These are phyloP conservation scores for Octonoba sinensis DNA, from an alignment of 2,888 invertebrate species.

Conservation along the genomic window DNA sequence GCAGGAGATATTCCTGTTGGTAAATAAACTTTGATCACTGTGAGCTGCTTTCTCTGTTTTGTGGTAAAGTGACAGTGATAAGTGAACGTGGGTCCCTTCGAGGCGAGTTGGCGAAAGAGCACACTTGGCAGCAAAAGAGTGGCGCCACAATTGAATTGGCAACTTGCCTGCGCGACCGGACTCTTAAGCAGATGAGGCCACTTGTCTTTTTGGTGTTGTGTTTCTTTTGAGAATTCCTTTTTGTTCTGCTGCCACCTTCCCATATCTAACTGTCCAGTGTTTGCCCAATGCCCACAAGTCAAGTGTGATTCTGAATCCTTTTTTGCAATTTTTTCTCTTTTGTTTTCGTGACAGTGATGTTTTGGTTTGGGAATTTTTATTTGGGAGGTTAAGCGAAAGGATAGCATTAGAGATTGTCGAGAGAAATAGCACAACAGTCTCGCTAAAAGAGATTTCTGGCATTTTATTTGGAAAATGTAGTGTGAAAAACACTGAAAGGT, in stretches of 20 bases:
- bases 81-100: conserved; percentile 19
- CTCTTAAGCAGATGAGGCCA: conserved; percentile 41
- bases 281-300: conserved; percentile 22
- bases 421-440: too few species aligned
- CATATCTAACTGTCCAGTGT: conserved; percentile 27
- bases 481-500: too few species aligned
- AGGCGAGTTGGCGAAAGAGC: conserved; percentile 31
- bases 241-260: conserved; percentile 11
- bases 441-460: too few species aligned
- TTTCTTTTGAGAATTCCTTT: neutral
- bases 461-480: too few species aligned
- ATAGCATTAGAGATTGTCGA: too few species aligned
- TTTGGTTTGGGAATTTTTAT: too few species aligned
- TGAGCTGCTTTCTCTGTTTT: conserved; percentile 11
- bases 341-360: too few species aligned
- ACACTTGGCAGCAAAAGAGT: conserved; percentile 36
- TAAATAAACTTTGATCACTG: conserved; percentile 17
- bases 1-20: conserved; percentile 6
- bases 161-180: conserved; percentile 42
- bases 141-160: conserved; percentile 50
- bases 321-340: too few species aligned
- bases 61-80: conserved; percentile 42
- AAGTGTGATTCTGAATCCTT: too few species aligned
- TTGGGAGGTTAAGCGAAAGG: too few species aligned
- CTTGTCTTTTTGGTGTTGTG: conserved; percentile 14